Conservation (phyloP, 2,797 vertebrate genomes). For the Gymnoscopelus braueri region DNA sequence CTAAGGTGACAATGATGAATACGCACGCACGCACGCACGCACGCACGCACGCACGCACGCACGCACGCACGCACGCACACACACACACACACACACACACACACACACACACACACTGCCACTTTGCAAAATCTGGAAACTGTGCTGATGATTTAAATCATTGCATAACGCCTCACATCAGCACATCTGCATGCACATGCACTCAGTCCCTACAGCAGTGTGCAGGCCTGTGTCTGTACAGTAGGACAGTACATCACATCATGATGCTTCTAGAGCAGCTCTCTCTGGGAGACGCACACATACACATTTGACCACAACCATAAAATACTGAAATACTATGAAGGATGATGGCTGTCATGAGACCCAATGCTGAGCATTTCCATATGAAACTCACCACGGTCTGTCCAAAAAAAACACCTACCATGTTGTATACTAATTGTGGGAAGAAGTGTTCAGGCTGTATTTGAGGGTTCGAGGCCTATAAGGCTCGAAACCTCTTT, state of each 20-base stretch:
- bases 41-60: conserved; percentile 22
- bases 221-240: conserved; percentile 31
- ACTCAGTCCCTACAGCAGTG: conserved; percentile 6
- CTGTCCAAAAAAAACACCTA: conserved; percentile 37
- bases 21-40: conserved; percentile 47
- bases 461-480: too few relatives aligned
- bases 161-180: conserved; percentile 21
- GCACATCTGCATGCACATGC: conserved; percentile 30
- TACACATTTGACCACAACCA: conserved; percentile 66
- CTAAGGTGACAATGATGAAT: conserved; percentile 1
- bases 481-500: too few relatives aligned
- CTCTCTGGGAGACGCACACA: conserved; percentile 57
- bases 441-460: too few relatives aligned
- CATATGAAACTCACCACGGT: conserved; percentile 68
- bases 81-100: conserved; percentile 13
- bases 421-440: conserved; percentile 4
- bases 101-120: conserved; percentile 16
- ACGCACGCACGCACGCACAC: neutral
- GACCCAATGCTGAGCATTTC: conserved; percentile 69
- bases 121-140: conserved; percentile 20
- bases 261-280: conserved; percentile 72
- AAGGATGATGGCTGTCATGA: conserved; percentile 69
- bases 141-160: conserved; percentile 39
- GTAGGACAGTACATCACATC: conserved; percentile 75
- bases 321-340: conserved; percentile 76